Base-by-base conservation (phyloP, 2,797 vertebrate genomes). In the Neostethus bicornis region DNA sequence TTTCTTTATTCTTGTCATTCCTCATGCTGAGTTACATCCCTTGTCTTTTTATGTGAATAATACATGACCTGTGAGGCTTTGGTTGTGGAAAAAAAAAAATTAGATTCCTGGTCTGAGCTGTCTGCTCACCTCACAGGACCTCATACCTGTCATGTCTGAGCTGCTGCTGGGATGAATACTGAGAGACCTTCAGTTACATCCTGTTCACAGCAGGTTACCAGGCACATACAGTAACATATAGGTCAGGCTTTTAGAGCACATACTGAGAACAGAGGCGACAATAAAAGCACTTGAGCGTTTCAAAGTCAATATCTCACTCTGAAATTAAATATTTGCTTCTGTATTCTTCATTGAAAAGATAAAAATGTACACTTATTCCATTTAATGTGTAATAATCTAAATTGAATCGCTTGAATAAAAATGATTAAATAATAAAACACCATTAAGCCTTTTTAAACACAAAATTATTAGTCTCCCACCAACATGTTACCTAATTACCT, bases 401-500 rank as follows among this genome's bases (percentile, higher is more conserved):
- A 28, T 28, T 8, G 4, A 8, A 28, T 28, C 26, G 9, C 26
- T 8, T 28, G 8, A 28, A 28, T 28, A 28, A 10, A 28, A 28
- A 9, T 28, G 7, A 8, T 9, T 10, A 28, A 28, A 28, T 10
- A 28, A 10, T n/a, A n/a, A 28, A 9, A 28, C 49, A 65, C 68
- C 46, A 37, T 16, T 42, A 67, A 80, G 59, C 46, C 54, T 53
- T 61, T 66, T 68, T 29, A 71, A 79, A 76, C 68, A 72, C 16
- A 4, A 58, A 68, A 62, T 70, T 57, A 77, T 71, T 80, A 77
- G 47, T 57, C 60, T 59, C 50, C 51, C 44, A 70, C 66, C 85
- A 85, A 87, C 83, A 84, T 80, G 85, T 84, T 73, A 84, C 74
- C 77, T 87, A 70, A 86, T 87, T 85, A 82, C 70, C 63, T 57